Evolutionary conservation across 2,888 invertebrate species (phyloP), one percentile per base, ranked within the genome.

Genomic region (Ophioninae sp.): DNA sequence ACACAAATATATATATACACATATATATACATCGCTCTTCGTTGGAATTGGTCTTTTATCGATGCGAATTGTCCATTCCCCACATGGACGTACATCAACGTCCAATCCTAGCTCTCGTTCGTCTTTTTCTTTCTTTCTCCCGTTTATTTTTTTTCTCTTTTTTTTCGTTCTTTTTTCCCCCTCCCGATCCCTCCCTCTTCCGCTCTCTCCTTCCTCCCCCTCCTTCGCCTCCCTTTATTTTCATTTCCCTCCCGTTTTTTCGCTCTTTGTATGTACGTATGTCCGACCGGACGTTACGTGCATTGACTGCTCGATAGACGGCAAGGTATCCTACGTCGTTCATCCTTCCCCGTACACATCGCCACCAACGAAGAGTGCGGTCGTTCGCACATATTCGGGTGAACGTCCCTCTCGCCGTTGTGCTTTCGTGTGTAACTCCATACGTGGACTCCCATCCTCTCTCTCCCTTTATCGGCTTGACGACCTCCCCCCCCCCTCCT

Each of bases 301-400:
- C 82, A 79, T 80, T 72, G 82, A 83, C 81, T 83, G 61, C 74
- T 22, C 81, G 80, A 83, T 59, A 58, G 41, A 69, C 73, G 58
- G 68, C 39, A 39, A 65, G 61, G 67, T 76, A 79, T 82, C 65
- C 79, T 23, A 56, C 64, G 67, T 51, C 58, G 79, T 79, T 44
- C 69, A 67, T 68, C 77, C 68, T 56, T 80, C 59, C 22, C 63
- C 64, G 23, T 22, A 63, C 67, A 68, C 72, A 79, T 76, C 68
- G 83, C 79, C 74, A 76, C 68, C 78, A 68, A 63, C 81, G 69
- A 71, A 41, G 64, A 76, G 78, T 78, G 75, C 84, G 84, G 80
- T 84, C 82, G 79, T 84, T 85, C 82, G 82, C 85, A 82, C 85
- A 85, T 85, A 85, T 85, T 85, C 85, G 84, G 85, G 85, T 85